Evolutionary conservation across 2,113 vertebrate species (phyloP), one percentile per base, ranked within the genome.

Genomic region (Chionis minor): DNA sequence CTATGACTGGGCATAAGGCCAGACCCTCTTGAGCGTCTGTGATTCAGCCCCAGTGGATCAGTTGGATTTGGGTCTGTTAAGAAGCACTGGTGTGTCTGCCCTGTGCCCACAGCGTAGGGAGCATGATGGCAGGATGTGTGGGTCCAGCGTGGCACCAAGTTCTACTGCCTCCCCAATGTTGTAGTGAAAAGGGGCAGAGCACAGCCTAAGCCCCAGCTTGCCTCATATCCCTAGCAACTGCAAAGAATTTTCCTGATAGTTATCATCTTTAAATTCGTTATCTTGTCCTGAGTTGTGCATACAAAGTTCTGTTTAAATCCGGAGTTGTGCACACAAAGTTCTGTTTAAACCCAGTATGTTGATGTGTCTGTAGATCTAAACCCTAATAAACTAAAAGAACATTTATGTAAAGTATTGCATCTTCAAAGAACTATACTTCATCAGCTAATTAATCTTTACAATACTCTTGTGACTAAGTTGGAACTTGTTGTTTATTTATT

Each of bases 401-500:
- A 45, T 49, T 75, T 92, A 81, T 47, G 47, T 82, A 52, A 87
- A 89, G 67, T 9, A 63, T 42, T 44, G 18, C 15, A 35, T 74
- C 80, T 85, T 92, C 56, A 91, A 74, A 91, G 61, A 80, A 61
- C 33, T 84, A 42, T 27, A 62, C 24, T 81, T 80, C 51, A 61
- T 71, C 63, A 85, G 17, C 44, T 81, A 86, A 78, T 74, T 86
- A 70, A 81, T 81, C n/a, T 86, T 89, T 23, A 52, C 30, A 79
- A 74, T 81, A 61, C 9, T 62, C n/a, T 59, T 61, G 33, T 49
- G 26, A 75, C 70, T 55, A 72, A 63, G 14, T 85, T 63, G 75
- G 66, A 92, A 63, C 20, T 86, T 80, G 24, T 18, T 75, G 8
- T 78, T 93, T 70, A 52, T 88, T 94, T 88, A 62, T 85, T 77